These are phyloP conservation scores for Murina feae DNA, from an alignment of 2,113 vertebrate species.

Conservation along the genomic window DNA sequence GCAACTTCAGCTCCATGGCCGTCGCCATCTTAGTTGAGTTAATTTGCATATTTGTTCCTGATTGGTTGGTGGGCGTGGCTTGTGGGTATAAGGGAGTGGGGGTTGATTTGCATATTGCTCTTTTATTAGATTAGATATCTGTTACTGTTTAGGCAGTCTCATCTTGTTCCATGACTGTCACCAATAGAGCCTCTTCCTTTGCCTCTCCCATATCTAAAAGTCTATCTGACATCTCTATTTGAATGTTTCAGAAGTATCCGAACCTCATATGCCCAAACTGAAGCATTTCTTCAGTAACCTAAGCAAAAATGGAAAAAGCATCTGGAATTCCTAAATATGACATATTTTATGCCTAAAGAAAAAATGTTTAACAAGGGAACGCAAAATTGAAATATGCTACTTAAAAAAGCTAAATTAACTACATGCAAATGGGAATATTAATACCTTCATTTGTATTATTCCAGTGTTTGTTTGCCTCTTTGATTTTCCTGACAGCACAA, in stretches of 20 bases:
- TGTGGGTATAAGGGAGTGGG: too few relatives aligned
- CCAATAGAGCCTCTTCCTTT: neutral
- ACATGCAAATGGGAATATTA: neutral
- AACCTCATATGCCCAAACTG: neutral
- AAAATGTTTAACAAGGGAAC: neutral
- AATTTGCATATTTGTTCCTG: too few relatives aligned
- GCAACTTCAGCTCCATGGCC: too few relatives aligned
- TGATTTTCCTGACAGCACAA: neutral
- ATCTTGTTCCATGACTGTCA: too few relatives aligned
- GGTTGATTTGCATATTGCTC: too few relatives aligned
- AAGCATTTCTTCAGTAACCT: neutral
- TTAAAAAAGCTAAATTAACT: neutral
- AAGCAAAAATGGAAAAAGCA: neutral
- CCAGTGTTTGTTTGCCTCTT: neutral
- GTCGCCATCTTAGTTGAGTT: too few relatives aligned
- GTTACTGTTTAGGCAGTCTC: neutral
- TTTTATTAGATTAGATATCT: neutral
- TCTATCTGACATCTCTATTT: neutral
- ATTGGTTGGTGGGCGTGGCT: too few relatives aligned
- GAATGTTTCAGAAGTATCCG: neutral
- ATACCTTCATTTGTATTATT: neutral
- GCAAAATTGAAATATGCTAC: neutral
- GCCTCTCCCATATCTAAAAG: neutral
- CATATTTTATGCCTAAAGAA: neutral
- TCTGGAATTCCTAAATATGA: neutral